Conservation (phyloP, 1,140 invertebrate species). For the Sesamia nonagrioides region DNA sequence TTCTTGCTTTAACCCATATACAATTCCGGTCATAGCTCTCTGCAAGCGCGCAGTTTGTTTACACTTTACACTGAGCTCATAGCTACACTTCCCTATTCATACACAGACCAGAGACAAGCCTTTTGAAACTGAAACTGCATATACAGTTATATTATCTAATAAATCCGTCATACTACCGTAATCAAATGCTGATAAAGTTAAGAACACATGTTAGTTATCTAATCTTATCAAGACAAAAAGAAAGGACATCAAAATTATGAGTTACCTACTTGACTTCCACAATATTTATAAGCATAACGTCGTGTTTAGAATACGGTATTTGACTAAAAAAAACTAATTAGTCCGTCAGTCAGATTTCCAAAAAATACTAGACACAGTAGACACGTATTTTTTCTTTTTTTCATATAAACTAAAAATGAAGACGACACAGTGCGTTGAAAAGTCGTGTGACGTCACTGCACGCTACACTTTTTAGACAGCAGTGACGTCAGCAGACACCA, state of each 20-base stretch:
- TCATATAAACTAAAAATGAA: too few relatives aligned
- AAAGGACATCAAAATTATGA: constrained; percentile 10
- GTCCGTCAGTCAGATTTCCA: too few relatives aligned
- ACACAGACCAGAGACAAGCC: not conserved
- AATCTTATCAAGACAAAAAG: constrained; percentile 38
- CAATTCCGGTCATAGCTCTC: constrained; percentile 42
- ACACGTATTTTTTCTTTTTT: too few relatives aligned
- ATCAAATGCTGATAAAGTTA: constrained; percentile 33
- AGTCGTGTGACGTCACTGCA: too few relatives aligned
- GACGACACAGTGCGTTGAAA: too few relatives aligned
- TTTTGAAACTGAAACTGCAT: constrained; percentile 34
- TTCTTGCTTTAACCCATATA: constrained; percentile 47
- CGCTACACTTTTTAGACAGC: too few relatives aligned
- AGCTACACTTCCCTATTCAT: constrained; percentile 18
- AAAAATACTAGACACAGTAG: too few relatives aligned
- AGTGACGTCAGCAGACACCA: too few relatives aligned
- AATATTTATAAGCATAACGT: not conserved
- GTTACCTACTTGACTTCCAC: not conserved
- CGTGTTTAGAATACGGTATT: too few relatives aligned
- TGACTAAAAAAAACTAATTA: too few relatives aligned
- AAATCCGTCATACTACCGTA: not conserved
- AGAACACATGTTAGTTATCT: constrained; percentile 14
- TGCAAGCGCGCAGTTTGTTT: constrained; percentile 13
- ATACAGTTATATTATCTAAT: not conserved
- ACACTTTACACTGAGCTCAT: constrained; percentile 31